Evolutionary conservation across 2,113 vertebrate species (phyloP), one percentile per base, ranked within the genome.

Genomic region (Agapornis roseicollis): DNA sequence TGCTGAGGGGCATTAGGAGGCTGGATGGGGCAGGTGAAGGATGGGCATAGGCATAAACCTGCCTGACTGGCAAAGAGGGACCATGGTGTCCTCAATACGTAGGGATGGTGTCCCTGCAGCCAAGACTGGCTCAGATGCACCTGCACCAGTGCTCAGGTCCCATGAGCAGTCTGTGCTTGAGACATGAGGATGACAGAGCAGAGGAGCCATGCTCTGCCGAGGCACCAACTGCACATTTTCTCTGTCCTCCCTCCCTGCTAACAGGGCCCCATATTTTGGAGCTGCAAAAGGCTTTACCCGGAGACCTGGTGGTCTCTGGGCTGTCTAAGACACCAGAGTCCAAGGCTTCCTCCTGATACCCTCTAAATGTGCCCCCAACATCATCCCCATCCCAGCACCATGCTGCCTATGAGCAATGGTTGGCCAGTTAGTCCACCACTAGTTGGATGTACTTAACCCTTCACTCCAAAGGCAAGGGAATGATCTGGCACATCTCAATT

Each of bases 301-400:
- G 25, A 93, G 11, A n/a, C 13, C 33, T 37, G 16, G 53, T 73
- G 53, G n/a, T 76, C 47, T n/a, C 27, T 50, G 20, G 55, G 35
- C n/a, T 85, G 23, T 44, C 46, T 17, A 17, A 47, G 37, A 50
- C n/a, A 50, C 5, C 39, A 33, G 15, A 72, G 31, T 11, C 17
- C 50, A 65, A 53, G 56, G 29, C 29, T 78, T 31, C 58, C 41
- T 89, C 44, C 55, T 44, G 31, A 25, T 13, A 28, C 17, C 19
- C n/a, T 68, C 37, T 61, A 52, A 50, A 41, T 0, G 0, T 49
- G 16, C 4, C 8, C 37, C 46, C 28, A 66, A 2, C n/a, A 19
- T 37, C 49, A 37, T 47, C 13, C 18, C n/a, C 18, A 50, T 11
- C 8, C 23, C 6, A 4, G 6, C 3, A 4, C 25, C 2, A 0